These are phyloP conservation scores for Lycophotia porphyrea DNA, from an alignment of 2,888 invertebrate genomes.

Conservation along the genomic window DNA sequence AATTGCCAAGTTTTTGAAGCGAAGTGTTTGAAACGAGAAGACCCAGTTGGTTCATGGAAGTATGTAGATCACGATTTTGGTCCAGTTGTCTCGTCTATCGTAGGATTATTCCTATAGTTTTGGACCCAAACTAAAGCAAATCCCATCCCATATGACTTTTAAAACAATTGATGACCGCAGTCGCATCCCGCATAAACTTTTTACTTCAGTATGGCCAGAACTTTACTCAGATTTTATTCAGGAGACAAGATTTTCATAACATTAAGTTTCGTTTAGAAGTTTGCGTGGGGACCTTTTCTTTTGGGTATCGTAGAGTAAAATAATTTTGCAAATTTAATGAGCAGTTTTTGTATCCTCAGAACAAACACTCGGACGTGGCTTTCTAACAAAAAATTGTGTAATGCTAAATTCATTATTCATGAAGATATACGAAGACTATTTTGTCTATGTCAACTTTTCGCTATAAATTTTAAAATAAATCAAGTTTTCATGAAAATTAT, in stretches of 20 bases:
- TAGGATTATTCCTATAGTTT: background rate
- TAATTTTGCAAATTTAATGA: background rate
- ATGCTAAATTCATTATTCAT: too few relatives aligned
- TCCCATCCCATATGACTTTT: background rate
- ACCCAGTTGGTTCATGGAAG: background rate
- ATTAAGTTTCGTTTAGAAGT: background rate
- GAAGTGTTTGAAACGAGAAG: background rate
- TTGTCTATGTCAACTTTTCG: background rate
- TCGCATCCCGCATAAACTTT: background rate
- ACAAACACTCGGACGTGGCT: background rate
- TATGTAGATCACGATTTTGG: too few relatives aligned
- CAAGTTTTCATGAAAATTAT: background rate
- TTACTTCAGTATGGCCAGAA: background rate
- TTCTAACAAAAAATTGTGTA: background rate
- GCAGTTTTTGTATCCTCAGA: background rate
- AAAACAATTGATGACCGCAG: background rate
- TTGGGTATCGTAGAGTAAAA: background rate
- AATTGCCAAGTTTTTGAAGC: background rate
- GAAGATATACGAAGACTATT: background rate
- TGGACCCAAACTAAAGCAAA: background rate
- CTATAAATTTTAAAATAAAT: background rate
- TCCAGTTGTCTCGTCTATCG: background rate
- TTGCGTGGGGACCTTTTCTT: background rate
- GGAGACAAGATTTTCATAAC: background rate
- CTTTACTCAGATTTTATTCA: background rate